These are phyloP conservation scores for Syrphus vitripennis DNA, from an alignment of 2,888 invertebrate genomes.

Conservation along the genomic window DNA sequence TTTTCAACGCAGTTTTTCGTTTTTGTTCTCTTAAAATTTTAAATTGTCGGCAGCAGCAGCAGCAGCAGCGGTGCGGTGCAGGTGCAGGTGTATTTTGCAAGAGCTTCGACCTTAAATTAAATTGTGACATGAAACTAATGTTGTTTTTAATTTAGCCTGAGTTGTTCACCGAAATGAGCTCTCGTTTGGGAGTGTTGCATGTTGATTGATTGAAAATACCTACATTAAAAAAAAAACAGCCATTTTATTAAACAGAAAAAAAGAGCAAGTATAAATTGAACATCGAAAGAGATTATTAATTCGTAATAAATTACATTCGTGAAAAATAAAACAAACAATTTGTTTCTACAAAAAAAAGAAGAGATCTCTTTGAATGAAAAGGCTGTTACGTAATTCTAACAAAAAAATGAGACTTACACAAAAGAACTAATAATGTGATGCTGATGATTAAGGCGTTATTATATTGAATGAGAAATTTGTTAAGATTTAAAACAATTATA, in stretches of 20 bases:
- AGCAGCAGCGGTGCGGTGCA: too few species aligned
- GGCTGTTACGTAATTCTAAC: not conserved
- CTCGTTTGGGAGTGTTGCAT: not conserved
- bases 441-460: not conserved
- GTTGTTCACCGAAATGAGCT: conserved; percentile 12
- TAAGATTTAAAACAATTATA: not conserved
- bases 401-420: not conserved
- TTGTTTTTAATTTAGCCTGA: conserved; percentile 46
- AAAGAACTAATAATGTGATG: not conserved
- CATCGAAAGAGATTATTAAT: not conserved
- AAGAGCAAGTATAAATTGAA: not conserved
- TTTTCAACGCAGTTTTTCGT: not conserved
- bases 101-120: conserved; percentile 12
- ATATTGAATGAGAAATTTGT: not conserved
- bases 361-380: not conserved
- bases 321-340: too few species aligned
- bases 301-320: too few species aligned
- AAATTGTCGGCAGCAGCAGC: conserved; percentile 40
- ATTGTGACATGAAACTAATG: conserved; percentile 49
- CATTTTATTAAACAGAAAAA: not conserved
- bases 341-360: too few species aligned
- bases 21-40: not conserved
- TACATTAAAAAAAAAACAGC: not conserved
- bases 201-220: not conserved
- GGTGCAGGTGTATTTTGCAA: conserved; percentile 32